Evolutionary conservation across 2,888 invertebrate genomes (phyloP).

Genomic region (Temnothorax unifasciatus): DNA sequence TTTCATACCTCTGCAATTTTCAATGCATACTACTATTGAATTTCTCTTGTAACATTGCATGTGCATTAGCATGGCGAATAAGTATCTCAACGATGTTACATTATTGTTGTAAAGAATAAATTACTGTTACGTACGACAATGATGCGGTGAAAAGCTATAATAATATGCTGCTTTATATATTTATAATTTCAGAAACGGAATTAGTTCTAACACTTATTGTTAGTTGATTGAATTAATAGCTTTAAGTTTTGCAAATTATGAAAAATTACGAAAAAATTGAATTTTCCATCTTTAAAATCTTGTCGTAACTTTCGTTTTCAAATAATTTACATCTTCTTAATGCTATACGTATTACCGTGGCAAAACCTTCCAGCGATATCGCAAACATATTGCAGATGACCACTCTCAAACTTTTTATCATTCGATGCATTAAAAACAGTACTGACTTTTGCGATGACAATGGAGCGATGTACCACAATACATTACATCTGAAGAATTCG

Average conservation of each 20-base stretch:
- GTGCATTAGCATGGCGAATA: neutral
- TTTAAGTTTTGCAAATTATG: slow-evolving; percentile 9
- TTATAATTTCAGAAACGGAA: neutral
- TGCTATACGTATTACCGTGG: slow-evolving; percentile 26
- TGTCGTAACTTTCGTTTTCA: neutral
- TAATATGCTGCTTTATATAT: neutral
- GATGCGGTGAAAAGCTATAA: slow-evolving; percentile 35
- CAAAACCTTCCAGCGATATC: slow-evolving; percentile 21
- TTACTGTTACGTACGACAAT: slow-evolving; percentile 37
- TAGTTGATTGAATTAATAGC: neutral
- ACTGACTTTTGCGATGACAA: slow-evolving; percentile 32
- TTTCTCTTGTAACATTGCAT: neutral
- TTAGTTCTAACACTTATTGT: neutral
- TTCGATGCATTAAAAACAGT: slow-evolving; percentile 24
- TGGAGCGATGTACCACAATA: slow-evolving; percentile 42
- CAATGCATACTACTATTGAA: neutral
- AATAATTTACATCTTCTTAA: neutral
- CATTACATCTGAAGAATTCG: slow-evolving; percentile 30
- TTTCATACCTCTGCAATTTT: neutral
- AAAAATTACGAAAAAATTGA: neutral
- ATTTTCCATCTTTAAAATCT: neutral
- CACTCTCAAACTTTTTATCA: neutral
- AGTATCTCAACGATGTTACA: neutral
- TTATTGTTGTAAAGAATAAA: slow-evolving; percentile 33
- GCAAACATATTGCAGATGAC: neutral